phyloP scores from a whole-genome alignment of 2,888 invertebrate species.

The Apamea crenata region DNA sequence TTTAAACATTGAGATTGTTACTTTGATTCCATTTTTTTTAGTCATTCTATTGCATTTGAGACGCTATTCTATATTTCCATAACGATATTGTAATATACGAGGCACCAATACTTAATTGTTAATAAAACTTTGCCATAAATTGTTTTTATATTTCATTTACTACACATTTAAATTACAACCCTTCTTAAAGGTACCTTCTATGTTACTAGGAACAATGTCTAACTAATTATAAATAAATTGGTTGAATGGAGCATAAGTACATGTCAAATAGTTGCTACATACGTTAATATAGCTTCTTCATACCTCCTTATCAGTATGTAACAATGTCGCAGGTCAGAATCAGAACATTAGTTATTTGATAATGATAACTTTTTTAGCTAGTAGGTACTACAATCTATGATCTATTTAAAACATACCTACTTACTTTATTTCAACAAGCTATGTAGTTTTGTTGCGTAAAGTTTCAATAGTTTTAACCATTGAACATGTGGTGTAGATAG shows the following conservation, averaged over 20 bases:
- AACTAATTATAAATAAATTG: conserved; percentile 33
- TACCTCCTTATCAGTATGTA: conserved; percentile 45
- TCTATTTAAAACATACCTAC: conserved; percentile 41
- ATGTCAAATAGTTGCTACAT: conserved; percentile 53
- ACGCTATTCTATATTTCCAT: conserved; percentile 62
- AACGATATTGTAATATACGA: conserved; percentile 69
- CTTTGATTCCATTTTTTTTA: conserved; percentile 55
- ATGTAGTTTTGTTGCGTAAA: not conserved
- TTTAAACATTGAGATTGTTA: conserved; percentile 58
- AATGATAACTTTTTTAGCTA: conserved; percentile 43
- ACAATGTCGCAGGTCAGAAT: conserved; percentile 56
- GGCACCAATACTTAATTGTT: conserved; percentile 85
- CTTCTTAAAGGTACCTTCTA: conserved; percentile 1
- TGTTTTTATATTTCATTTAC: conserved; percentile 39
- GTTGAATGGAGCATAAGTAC: conserved; percentile 38
- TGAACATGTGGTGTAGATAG: not conserved
- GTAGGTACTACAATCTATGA: conserved; percentile 38
- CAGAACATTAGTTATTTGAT: conserved; percentile 56
- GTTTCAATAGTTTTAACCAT: not conserved
- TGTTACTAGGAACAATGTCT: conserved; percentile 1
- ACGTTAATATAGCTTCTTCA: conserved; percentile 14
- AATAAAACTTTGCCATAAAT: conserved; percentile 73
- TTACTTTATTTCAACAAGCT: conserved; percentile 4
- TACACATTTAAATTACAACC: not conserved
- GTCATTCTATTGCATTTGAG: conserved; percentile 60